Base-by-base conservation (phyloP, 2,888 invertebrate species). In the Macaria liturata region DNA sequence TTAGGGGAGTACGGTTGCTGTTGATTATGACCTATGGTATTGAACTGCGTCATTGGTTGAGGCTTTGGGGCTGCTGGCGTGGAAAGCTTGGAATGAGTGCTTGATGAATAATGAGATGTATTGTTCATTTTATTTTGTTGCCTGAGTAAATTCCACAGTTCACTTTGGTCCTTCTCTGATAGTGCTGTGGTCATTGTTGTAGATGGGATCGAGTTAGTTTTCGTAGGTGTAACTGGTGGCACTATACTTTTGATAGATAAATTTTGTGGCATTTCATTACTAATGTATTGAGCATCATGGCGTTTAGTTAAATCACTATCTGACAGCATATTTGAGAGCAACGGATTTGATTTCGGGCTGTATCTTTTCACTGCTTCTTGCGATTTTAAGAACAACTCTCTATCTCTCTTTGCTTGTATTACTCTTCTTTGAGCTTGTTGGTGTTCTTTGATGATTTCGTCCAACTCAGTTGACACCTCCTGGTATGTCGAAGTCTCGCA, bases 151-250 rank as follows among this genome's bases (percentile, higher is more conserved):
- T 69, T 65, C 31, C 82, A 9, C 46, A 90, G 59, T 47, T 90
- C 87, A 48, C 78, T 71, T 61, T 85, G 83, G 62, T 88, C 88
- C 48, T 73, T 80, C 57, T 86, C 83, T 7, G 80, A 75, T 42
- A 86, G 61, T 5, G 47, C 45, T 7, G 53, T 32, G 42, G 56
- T 60, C 5, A 44, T 44, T 30, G 61, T 45, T 4, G 32, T 43
- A 4, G 32, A 20, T 8, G 34, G 34, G 4, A 7, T 7, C 34
- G 34, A 37, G 7, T 37, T 6, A 7, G 34, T 37, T 37, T 37
- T 37, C 34, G 34, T 37, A 37, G 34, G 34, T 7, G 7, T 3
- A 37, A 7, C 34, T 37, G 34, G 34, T 37, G 4, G 3, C 7
- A 37, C 34, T 37, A 7, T 4, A 4, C 4, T 37, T 4, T 4